Conservation (phyloP, 2,797 vertebrate genomes). For the Propithecus deckenii region DNA sequence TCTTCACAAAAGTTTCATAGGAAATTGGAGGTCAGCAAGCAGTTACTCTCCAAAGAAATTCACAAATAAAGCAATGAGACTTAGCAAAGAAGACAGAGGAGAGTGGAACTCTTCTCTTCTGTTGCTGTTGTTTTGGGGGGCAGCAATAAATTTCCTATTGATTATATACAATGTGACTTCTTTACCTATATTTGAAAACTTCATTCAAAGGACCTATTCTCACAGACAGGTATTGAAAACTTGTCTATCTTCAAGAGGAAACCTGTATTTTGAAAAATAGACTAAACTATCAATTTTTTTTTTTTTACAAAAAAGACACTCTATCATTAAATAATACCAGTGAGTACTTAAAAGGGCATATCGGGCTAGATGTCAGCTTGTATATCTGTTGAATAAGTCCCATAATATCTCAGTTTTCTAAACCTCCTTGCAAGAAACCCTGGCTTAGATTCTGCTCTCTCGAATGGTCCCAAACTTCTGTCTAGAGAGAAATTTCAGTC, state of each 20-base stretch:
- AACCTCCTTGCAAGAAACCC: conserved; percentile 12
- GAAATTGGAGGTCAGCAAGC: conserved; percentile 37
- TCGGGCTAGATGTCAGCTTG: not conserved
- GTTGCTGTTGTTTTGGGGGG: not conserved
- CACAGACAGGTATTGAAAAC: not conserved
- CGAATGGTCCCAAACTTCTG: not conserved
- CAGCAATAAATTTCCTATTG: conserved; percentile 1
- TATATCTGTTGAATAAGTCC: not conserved
- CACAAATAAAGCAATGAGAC: not conserved
- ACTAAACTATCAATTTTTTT: not conserved
- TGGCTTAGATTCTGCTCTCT: not conserved
- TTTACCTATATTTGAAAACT: conserved; percentile 18
- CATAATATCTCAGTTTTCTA: not conserved
- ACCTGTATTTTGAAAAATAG: not conserved
- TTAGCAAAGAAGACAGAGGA: conserved; percentile 67
- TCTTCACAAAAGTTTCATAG: conserved; percentile 31
- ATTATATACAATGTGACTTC: not conserved
- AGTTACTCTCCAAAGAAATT: conserved; percentile 45
- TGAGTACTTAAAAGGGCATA: not conserved
- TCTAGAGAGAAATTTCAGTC: conserved; percentile 22
- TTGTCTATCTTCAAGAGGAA: not conserved
- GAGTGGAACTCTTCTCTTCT: not conserved
- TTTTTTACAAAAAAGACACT: not conserved
- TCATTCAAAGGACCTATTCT: conserved; percentile 9
- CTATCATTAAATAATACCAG: not conserved